Percentiles rank a stretch among this genome's conserved stretches.
These are phyloP conservation scores for Dascillus cervinus DNA, from an alignment of 2,888 invertebrate species.

Conservation along the genomic window DNA sequence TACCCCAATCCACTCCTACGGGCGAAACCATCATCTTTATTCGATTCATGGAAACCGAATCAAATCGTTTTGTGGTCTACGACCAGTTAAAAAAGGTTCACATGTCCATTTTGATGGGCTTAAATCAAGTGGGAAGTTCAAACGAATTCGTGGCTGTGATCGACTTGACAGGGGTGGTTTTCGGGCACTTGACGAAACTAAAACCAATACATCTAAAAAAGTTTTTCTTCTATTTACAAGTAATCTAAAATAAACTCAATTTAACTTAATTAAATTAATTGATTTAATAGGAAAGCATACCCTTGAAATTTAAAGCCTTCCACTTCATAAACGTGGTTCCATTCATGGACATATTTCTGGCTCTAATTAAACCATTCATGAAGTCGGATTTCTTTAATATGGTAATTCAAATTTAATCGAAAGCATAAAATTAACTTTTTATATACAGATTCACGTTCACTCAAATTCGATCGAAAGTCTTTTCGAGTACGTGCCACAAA, in stretches of 20 bases:
- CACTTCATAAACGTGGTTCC: constrained; percentile 64
- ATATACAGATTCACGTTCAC: constrained; percentile 30
- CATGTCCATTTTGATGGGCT: constrained; percentile 54
- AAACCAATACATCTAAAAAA: constrained; percentile 57
- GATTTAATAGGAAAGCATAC: constrained; percentile 39
- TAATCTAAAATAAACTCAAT: constrained; percentile 22
- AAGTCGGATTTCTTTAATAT: constrained; percentile 51
- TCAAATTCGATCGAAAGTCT: constrained; percentile 24
- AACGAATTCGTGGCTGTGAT: constrained; percentile 55
- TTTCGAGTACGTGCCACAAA: constrained; percentile 24
- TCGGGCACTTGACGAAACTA: constrained; percentile 55
- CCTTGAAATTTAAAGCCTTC: constrained; percentile 58
- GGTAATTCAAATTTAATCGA: too few relatives aligned
- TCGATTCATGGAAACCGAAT: constrained; percentile 46
- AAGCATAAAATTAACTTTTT: too few relatives aligned
- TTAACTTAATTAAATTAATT: background rate
- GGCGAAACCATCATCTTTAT: constrained; percentile 29
- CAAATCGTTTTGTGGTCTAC: constrained; percentile 51
- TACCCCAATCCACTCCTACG: constrained; percentile 23
- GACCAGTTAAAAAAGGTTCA: constrained; percentile 46
- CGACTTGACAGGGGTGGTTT: constrained; percentile 52
- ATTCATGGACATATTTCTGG: constrained; percentile 63
- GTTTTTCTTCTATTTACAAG: constrained; percentile 58
- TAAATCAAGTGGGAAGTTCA: constrained; percentile 45
- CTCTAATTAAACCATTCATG: constrained; percentile 64